Conservation (phyloP, 2,113 vertebrate species). For the Bos indicus region DNA sequence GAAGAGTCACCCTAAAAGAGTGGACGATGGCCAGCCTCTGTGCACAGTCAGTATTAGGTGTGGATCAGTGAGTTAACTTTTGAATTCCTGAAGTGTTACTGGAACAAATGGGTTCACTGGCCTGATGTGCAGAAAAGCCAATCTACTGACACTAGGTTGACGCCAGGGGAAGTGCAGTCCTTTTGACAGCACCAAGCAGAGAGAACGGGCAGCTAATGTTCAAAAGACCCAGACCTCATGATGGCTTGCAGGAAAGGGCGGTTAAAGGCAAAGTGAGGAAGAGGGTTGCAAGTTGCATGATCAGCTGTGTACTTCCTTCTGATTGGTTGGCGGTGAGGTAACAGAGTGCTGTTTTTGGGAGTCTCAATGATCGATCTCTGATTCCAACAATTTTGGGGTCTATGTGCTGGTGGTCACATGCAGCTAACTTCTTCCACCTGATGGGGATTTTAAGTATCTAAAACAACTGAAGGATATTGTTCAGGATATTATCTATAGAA, state of each 20-base stretch:
- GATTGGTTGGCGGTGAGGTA: neutral
- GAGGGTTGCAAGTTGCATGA: neutral
- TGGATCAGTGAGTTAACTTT: neutral
- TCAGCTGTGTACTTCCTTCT: neutral
- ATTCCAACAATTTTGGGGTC: too few species aligned
- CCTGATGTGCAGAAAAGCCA: neutral
- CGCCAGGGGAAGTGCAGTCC: rapidly evolving
- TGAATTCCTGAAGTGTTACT: neutral
- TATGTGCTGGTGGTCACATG: neutral
- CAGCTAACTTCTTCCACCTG: neutral
- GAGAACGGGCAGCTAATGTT: neutral
- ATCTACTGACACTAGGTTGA: neutral
- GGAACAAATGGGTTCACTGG: neutral
- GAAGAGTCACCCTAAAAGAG: neutral
- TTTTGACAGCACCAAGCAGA: neutral
- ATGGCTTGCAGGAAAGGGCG: neutral
- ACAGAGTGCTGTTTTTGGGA: neutral
- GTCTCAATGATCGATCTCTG: neutral
- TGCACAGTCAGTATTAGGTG: neutral
- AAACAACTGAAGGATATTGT: neutral
- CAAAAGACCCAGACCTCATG: neutral
- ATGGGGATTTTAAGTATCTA: neutral
- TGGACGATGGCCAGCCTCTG: neutral
- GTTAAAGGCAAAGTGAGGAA: neutral
- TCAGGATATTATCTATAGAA: neutral